Evolutionary conservation across 2,113 vertebrate species (phyloP), one percentile per base, ranked within the genome.

Genomic region (Scatophagus argus): DNA sequence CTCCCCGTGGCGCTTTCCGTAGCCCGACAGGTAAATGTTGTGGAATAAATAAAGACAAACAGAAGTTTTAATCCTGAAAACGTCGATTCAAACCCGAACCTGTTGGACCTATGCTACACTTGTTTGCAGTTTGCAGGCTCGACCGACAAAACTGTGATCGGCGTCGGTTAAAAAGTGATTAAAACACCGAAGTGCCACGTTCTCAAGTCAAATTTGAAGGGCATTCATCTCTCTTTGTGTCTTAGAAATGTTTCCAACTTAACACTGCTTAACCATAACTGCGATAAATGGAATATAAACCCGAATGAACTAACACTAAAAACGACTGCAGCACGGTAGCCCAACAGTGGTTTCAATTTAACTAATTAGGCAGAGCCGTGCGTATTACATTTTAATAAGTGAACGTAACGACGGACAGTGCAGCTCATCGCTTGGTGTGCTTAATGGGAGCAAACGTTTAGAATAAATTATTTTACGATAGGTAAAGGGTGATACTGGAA

Each of bases 101-200:
- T 2, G 23, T 1, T 19, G 21, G 25, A 34, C 12, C 12, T 8
- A 44, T 27, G 4, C 2, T 12, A 32, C 64, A n/a, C 58, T 59
- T 52, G 70, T 56, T 79, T 70, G 38, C 5, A 2, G 12, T 49
- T 56, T 49, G 17, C 68, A 46, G 39, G 31, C 55, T 58, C n/a
- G 14, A 10, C 51, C 36, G 38, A n/a, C 9, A 6, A 4, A 27
- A 25, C 34, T 46, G 47, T 64, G 60, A 39, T 34, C 11, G 16
- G 5, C 8, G 41, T 12, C 41, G 7, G 11, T n/a, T 46, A 23
- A 52, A 27, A 8, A 56, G 23, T 32, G 14, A 31, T 59, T 25
- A n/a, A 27, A 64, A 34, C 23, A 21, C 47, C 19, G 3, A 0
- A 29, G 25, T 3, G 66, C 13, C 32, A 27, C 41, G 34, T 19